Conservation (phyloP, 92 coral and sea anemone species). For the Porites rus region DNA sequence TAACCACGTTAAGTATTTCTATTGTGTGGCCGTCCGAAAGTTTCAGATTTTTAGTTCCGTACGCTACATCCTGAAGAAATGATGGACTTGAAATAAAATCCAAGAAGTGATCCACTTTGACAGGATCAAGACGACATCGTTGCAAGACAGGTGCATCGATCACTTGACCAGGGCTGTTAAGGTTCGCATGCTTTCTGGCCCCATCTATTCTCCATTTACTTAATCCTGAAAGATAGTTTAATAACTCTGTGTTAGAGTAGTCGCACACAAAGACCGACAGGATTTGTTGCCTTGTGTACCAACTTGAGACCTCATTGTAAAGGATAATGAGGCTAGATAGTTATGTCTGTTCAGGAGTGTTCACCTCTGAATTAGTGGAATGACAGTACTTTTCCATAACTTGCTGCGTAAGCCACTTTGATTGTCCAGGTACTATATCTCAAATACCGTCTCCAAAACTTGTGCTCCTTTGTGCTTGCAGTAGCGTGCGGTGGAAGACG, state of each 20-base stretch:
- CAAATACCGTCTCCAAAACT: slow-evolving; percentile 30
- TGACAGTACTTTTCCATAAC: no score
- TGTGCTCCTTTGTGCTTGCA: slow-evolving; percentile 39
- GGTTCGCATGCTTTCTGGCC: slow-evolving; percentile 51
- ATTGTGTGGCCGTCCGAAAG: slow-evolving; percentile 62
- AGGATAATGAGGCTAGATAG: slow-evolving; percentile 28
- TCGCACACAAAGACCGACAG: slow-evolving; percentile 49
- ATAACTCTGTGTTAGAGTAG: slow-evolving; percentile 50
- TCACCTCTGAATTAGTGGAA: no score
- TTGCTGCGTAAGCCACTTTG: no score
- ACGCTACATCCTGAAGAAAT: slow-evolving; percentile 71
- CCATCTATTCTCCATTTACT: slow-evolving; percentile 55
- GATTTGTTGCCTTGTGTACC: slow-evolving; percentile 46
- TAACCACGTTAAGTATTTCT: slow-evolving; percentile 73
- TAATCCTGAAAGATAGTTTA: slow-evolving; percentile 34
- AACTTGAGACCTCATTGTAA: slow-evolving; percentile 18
- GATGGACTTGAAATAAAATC: slow-evolving; percentile 61
- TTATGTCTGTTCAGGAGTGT: no score
- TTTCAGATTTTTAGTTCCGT: slow-evolving; percentile 64
- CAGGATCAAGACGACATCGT: slow-evolving; percentile 45
- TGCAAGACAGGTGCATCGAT: slow-evolving; percentile 38
- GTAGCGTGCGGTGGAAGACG: slow-evolving; percentile 38
- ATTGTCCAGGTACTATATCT: background rate
- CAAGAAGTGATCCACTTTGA: slow-evolving; percentile 50
- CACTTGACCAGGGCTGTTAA: slow-evolving; percentile 40